Evolutionary conservation across 2,113 vertebrate genomes (phyloP).

Genomic region (Halcyon malimbica): DNA sequence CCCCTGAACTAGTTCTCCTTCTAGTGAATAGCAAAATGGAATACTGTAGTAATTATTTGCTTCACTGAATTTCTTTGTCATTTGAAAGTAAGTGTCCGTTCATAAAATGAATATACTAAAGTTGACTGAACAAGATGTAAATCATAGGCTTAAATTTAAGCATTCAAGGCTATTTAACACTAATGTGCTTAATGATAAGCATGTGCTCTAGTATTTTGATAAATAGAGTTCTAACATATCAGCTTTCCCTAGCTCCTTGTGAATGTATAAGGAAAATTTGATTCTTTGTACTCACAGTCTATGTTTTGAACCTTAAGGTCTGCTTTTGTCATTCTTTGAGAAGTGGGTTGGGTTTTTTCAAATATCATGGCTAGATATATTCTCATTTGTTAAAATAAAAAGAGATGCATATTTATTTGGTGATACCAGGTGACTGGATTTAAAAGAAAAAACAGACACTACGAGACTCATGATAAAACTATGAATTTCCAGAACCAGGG

Average conservation of each 20-base stretch:
- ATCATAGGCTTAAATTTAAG: background rate
- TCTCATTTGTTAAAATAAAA: background rate
- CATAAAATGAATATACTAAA: background rate
- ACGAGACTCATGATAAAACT: background rate
- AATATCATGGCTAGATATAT: background rate
- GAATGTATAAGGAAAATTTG: background rate
- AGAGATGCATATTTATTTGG: background rate
- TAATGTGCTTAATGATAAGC: background rate
- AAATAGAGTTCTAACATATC: background rate
- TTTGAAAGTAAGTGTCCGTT: background rate
- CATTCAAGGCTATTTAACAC: background rate
- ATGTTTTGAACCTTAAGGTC: background rate
- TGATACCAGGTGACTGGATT: background rate
- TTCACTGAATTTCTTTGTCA: background rate
- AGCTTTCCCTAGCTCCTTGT: background rate
- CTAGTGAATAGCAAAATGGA: background rate
- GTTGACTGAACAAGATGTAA: background rate
- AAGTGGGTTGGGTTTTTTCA: background rate
- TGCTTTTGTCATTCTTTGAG: background rate
- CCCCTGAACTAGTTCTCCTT: background rate
- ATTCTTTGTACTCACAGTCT: background rate
- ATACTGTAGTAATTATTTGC: background rate
- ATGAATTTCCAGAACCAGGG: background rate
- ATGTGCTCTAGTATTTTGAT: background rate
- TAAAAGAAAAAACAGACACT: background rate